These are phyloP conservation scores for Azorinus chamasolen DNA, from an alignment of 2,888 invertebrate species.

Conservation along the genomic window DNA sequence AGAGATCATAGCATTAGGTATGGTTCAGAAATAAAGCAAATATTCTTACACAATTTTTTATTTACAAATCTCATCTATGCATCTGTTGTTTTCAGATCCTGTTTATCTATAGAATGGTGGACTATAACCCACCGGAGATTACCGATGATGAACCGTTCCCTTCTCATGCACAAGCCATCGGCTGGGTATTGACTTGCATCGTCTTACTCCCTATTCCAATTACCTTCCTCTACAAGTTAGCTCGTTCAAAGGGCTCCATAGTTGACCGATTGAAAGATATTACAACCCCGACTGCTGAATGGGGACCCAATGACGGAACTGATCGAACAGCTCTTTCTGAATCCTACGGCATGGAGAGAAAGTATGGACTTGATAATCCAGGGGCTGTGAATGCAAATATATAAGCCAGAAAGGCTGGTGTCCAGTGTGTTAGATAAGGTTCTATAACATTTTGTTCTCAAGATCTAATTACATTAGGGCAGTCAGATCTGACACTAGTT, in stretches of 20 bases:
- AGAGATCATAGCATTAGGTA: too few relatives aligned
- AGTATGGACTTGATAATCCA: conserved; percentile 57
- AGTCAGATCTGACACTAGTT: too few relatives aligned
- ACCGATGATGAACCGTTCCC: conserved; percentile 67
- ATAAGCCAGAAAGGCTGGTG: conserved; percentile 10
- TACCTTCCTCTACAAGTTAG: conserved; percentile 70
- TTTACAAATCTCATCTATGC: too few relatives aligned
- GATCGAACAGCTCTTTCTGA: conserved; percentile 36
- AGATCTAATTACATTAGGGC: too few relatives aligned
- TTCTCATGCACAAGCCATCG: conserved; percentile 74
- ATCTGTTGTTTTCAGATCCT: conserved; percentile 69
- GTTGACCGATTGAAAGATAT: conserved; percentile 63
- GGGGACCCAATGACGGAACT: conserved; percentile 73
- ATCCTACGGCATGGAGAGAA: conserved; percentile 31
- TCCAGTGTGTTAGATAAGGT: too few relatives aligned
- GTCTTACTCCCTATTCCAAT: conserved; percentile 76
- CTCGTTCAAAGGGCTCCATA: conserved; percentile 34
- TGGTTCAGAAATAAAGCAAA: too few relatives aligned
- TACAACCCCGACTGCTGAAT: conserved; percentile 68
- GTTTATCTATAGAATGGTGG: conserved; percentile 77
- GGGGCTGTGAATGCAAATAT: conserved; percentile 46
- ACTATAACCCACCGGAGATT: conserved; percentile 70
- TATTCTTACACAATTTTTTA: too few relatives aligned
- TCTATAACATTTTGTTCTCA: too few relatives aligned
- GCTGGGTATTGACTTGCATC: conserved; percentile 71